These are phyloP conservation scores for Diadromus collaris DNA, from an alignment of 2,888 invertebrate genomes.

Conservation along the genomic window DNA sequence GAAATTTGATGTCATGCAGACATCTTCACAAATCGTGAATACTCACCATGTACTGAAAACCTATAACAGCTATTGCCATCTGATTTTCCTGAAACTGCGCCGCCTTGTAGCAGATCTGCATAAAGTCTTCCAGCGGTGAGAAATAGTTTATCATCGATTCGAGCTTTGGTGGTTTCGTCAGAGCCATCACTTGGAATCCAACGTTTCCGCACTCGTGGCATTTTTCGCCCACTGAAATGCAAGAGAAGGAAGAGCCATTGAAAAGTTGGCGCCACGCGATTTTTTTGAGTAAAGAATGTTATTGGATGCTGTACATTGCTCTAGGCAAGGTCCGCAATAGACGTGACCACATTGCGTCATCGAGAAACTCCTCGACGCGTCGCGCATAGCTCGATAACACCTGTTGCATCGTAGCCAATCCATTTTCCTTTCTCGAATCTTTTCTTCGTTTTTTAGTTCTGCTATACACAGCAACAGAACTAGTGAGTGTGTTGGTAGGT, in stretches of 20 bases:
- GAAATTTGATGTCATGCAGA: too few species aligned
- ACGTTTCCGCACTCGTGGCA: constrained; percentile 32
- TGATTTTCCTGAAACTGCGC: constrained; percentile 46
- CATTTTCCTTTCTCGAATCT: constrained; percentile 25
- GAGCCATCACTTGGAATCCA: constrained; percentile 1
- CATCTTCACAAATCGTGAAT: too few species aligned
- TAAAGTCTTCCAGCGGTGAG: constrained; percentile 5
- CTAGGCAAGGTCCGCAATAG: constrained; percentile 35
- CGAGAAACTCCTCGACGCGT: constrained; percentile 14
- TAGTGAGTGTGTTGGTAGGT: background rate
- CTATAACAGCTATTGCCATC: constrained; percentile 21
- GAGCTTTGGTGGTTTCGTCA: constrained; percentile 46
- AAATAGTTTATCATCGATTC: constrained; percentile 45
- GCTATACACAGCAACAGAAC: background rate
- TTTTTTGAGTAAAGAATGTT: background rate
- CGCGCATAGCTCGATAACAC: constrained; percentile 28
- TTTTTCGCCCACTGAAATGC: constrained; percentile 13
- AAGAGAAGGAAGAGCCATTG: background rate
- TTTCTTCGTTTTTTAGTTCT: background rate
- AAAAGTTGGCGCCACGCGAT: too few species aligned
- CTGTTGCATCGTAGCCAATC: constrained; percentile 53
- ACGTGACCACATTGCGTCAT: constrained; percentile 53
- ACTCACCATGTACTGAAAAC: constrained; percentile 8
- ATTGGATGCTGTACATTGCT: background rate
- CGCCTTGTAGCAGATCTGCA: constrained; percentile 17